Base-by-base conservation (phyloP, 1,140 invertebrate species). In the Drosophila nigromelanica region DNA sequence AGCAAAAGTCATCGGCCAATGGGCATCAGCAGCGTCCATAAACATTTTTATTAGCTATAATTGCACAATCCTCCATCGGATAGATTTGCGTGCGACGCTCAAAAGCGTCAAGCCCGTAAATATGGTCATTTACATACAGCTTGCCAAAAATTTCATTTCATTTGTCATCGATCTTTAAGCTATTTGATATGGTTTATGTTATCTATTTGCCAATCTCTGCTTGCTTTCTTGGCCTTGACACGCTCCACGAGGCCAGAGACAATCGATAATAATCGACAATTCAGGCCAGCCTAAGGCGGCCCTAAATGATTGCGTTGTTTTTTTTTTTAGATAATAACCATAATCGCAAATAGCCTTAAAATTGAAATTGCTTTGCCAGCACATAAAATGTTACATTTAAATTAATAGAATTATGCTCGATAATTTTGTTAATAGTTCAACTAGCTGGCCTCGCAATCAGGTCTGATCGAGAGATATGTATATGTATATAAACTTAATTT, bases 41-140 rank as follows among this genome's bases (percentile, higher is more conserved):
- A 86, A 87, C 71, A 86, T 81, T 81, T 86, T 86, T 86, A 86
- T 87, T 87, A 75, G 70, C 78, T 72, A 76, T 86, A 86, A 86
- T 86, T 86, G 81, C 75, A 70, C 66, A 81, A 87, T 78, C 67
- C 59, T 75, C 64, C 78, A 80, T 76, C 61, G 63, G 76, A 60
- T 71, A 77, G 39, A 80, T 81, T 81, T 81, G 78, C 61, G 79
- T 78, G 79, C 55, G 40, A 51, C 27, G 12, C 30, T 11, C 24
- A 47, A 60, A 60, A 45, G 30, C 30, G 43, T 47, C 58, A 47
- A 33, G 33, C 15, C 43, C 10, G 12, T 14, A 50, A 33, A 58
- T 59, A 48, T 10, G 11, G 48, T 10, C 14, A 37, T 56, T 66
- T 45, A 18, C 59, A 59, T 59, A 63, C 43, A 24, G 69, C 21